A percentile compares a stretch with the other conserved stretches of the same genome.
These are phyloP conservation scores for Dicyrtomina minuta DNA, from an alignment of 2,888 invertebrate species.

Conservation along the genomic window DNA sequence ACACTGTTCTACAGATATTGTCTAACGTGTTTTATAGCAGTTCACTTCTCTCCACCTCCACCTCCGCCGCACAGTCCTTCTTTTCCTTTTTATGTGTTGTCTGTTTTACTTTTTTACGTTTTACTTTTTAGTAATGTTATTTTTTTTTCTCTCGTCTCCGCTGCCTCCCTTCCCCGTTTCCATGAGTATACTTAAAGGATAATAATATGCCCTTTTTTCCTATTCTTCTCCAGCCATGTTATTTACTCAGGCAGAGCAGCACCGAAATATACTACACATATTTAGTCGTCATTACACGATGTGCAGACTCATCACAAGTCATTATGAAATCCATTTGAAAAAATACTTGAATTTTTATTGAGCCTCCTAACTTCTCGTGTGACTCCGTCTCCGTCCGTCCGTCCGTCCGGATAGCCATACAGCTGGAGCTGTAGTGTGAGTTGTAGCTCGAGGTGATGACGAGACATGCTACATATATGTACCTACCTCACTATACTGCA, in stretches of 20 bases:
- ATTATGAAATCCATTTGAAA: slow-evolving; percentile 10
- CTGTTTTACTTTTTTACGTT: background rate
- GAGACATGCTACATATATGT: too few relatives aligned
- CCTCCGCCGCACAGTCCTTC: too few relatives aligned
- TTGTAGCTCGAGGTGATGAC: too few relatives aligned
- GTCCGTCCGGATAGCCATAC: background rate
- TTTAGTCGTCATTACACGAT: background rate
- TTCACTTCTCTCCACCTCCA: too few relatives aligned
- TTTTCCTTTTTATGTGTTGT: background rate
- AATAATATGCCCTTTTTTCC: background rate
- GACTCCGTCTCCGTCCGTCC: background rate
- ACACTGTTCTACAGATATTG: too few relatives aligned
- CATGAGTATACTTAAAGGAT: background rate
- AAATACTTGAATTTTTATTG: slow-evolving; percentile 6
- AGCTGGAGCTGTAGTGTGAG: background rate
- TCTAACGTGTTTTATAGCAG: too few relatives aligned
- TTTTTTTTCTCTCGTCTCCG: background rate
- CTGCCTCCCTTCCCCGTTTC: background rate
- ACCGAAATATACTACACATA: too few relatives aligned
- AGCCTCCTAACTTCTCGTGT: background rate
- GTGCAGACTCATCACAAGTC: slow-evolving; percentile 33
- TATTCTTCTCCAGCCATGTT: background rate
- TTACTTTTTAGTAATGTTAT: background rate
- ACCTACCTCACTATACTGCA: too few relatives aligned
- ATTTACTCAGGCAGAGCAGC: background rate